A percentile compares a stretch with the other conserved stretches of the same genome.
Conservation (phyloP, 2,113 vertebrate species). For the Tetraodon nigroviridis region DNA sequence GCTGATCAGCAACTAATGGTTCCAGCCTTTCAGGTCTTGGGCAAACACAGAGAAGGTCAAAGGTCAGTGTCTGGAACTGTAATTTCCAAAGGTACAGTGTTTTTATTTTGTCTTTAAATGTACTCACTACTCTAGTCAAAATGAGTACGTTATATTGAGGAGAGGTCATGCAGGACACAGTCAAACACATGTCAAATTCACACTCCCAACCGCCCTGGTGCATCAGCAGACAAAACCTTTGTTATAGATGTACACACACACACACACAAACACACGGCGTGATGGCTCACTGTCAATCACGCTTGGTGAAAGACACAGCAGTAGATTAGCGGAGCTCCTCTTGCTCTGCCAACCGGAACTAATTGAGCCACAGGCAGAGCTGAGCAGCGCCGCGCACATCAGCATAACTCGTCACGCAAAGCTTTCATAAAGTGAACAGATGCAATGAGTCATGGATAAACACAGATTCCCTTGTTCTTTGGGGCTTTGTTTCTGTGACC, state of each 20-base stretch:
- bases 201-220: conserved; percentile 2
- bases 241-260: conserved; percentile 3
- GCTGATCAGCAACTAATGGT: no score
- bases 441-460: conserved; percentile 34
- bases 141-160: not conserved
- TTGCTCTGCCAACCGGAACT: conserved; percentile 55
- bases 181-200: not conserved
- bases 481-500: conserved; percentile 1
- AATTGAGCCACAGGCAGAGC: conserved; percentile 50
- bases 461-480: conserved; percentile 12
- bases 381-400: conserved; percentile 10
- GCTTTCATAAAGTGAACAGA: conserved; percentile 43
- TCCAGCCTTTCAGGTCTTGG: no score
- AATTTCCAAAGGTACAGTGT: no score
- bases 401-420: conserved; percentile 20
- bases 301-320: conserved; percentile 27
- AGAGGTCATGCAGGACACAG: not conserved
- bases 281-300: conserved; percentile 38
- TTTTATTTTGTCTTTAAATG: not conserved
- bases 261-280: not conserved
- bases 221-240: conserved; percentile 1
- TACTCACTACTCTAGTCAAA: not conserved
- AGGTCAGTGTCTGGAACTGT: not conserved
- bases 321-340: conserved; percentile 49
- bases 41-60: not conserved